phyloP scores from a whole-genome alignment of 2,888 invertebrate genomes.

The Trissolcus japonicus region DNA sequence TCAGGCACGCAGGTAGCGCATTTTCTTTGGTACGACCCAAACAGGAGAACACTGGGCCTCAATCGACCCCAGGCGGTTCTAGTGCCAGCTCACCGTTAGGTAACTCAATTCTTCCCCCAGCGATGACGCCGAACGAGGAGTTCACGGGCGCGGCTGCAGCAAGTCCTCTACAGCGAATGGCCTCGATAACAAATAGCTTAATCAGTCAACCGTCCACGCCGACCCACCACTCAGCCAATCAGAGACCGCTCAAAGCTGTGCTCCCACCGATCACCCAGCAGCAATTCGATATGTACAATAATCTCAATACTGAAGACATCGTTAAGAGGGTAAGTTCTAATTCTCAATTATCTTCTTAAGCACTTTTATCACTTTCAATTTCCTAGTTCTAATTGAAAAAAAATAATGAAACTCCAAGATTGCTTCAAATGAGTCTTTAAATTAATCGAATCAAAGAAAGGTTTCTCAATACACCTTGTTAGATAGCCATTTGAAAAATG shows the following conservation, averaged over 20 bases:
- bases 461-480: too few relatives aligned
- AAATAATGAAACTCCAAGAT: background rate
- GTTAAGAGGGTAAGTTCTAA: constrained; percentile 84
- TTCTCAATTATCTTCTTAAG: background rate
- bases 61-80: constrained; percentile 83
- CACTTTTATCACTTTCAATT: background rate
- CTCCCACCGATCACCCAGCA: constrained; percentile 98
- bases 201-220: constrained; percentile 93
- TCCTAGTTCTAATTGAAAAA: too few relatives aligned
- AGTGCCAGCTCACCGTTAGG: constrained; percentile 90
- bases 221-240: constrained; percentile 88
- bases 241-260: constrained; percentile 95
- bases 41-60: constrained; percentile 83
- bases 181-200: constrained; percentile 97
- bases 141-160: constrained; percentile 89
- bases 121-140: constrained; percentile 88
- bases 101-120: constrained; percentile 90
- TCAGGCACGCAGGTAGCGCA: constrained; percentile 87
- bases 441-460: too few relatives aligned
- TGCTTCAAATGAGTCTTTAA: background rate
- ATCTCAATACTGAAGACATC: constrained; percentile 98
- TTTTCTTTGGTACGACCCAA: constrained; percentile 93
- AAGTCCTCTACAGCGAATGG: constrained; percentile 97
- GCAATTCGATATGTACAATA: constrained; percentile 98
- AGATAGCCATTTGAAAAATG: background rate